A percentile compares a stretch with the other conserved stretches of the same genome.
Evolutionary conservation across 2,888 invertebrate species (phyloP).

Genomic region (Patella caerulea): DNA sequence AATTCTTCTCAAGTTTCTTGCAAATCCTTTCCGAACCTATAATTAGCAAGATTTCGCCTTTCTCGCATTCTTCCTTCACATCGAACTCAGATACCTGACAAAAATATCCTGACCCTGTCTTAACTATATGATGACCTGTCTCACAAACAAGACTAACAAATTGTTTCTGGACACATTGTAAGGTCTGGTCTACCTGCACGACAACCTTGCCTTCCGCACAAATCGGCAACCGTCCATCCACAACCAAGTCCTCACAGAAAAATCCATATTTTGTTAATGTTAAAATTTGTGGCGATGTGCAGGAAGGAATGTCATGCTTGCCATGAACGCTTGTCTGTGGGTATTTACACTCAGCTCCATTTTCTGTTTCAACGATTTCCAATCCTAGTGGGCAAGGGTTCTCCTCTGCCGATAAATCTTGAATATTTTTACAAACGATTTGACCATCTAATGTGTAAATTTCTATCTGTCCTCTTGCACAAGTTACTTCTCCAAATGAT

Average conservation of each 20-base stretch:
- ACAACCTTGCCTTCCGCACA: constrained; percentile 29
- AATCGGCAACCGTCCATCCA: constrained; percentile 13
- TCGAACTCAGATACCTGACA: constrained; percentile 12
- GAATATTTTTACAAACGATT: constrained; percentile 10
- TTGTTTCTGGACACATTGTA: constrained; percentile 32
- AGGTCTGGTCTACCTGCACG: constrained; percentile 25
- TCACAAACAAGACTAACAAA: constrained; percentile 32
- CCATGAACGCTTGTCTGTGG: constrained; percentile 6
- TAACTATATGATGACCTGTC: constrained; percentile 20
- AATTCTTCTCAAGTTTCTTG: constrained; percentile 19
- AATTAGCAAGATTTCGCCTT: constrained; percentile 26
- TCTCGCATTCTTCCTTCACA: constrained; percentile 20
- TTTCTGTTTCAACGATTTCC: constrained; percentile 22
- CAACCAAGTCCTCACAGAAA: constrained; percentile 27
- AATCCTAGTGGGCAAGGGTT: constrained; percentile 33
- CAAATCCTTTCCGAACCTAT: constrained; percentile 24
- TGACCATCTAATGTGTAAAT: background rate
- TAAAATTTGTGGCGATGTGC: constrained; percentile 32
- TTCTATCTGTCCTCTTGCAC: constrained; percentile 16
- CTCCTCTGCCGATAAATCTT: constrained; percentile 15
- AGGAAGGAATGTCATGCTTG: constrained; percentile 3
- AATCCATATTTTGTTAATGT: constrained; percentile 31
- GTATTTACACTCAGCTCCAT: constrained; percentile 30
- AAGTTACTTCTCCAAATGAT: background rate
- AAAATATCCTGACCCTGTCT: constrained; percentile 19